These are phyloP conservation scores for Nasonia longicornis DNA, from an alignment of 1,140 invertebrate species.

Conservation along the genomic window DNA sequence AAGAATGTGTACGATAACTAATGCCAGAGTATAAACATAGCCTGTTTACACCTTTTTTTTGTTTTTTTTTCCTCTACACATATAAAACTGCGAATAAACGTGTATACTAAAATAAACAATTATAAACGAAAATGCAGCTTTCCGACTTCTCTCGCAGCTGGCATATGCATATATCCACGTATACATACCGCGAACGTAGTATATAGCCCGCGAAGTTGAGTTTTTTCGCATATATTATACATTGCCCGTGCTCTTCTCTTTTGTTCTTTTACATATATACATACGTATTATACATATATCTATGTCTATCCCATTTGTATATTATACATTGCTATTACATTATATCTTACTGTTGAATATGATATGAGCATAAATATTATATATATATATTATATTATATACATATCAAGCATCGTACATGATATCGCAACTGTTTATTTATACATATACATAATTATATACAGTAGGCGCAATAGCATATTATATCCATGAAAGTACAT, in stretches of 20 bases:
- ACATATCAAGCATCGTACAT: conserved; percentile 29
- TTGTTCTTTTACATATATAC: conserved; percentile 24
- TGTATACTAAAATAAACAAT: conserved; percentile 11
- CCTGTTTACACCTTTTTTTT: conserved; percentile 26
- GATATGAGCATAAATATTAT: background rate
- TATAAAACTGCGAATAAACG: background rate
- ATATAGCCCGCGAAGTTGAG: background rate
- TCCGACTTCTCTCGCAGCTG: conserved; percentile 35
- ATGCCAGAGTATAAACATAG: conserved; percentile 17
- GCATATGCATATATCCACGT: conserved; percentile 5
- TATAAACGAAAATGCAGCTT: conserved; percentile 28
- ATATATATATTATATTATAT: background rate
- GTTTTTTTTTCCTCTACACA: background rate
- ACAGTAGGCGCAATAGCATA: conserved; percentile 38
- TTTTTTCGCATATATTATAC: conserved; percentile 28
- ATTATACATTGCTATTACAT: conserved; percentile 14
- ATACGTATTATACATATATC: conserved; percentile 22
- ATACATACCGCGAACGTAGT: conserved; percentile 4
- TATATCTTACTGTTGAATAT: conserved; percentile 24
- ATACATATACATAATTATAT: conserved; percentile 25
- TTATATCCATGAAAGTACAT: background rate
- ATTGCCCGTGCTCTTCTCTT: conserved; percentile 32
- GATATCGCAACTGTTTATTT: conserved; percentile 31
- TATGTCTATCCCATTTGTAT: conserved; percentile 11
- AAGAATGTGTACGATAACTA: conserved; percentile 31